phyloP scores from a whole-genome alignment of 2,888 invertebrate species.

The Proisotoma minuta region DNA sequence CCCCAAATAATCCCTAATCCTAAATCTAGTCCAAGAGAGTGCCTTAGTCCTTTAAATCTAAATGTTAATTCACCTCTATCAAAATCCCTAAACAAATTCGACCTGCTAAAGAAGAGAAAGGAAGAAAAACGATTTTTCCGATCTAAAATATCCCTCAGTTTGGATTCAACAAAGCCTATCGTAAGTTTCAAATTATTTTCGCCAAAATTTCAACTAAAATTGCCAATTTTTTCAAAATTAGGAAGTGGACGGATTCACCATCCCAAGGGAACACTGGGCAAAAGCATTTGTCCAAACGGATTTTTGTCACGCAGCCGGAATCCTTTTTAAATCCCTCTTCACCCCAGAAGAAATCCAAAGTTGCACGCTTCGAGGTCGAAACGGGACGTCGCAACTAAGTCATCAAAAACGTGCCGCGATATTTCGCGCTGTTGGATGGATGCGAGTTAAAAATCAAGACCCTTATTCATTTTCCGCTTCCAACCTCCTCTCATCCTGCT shows the following conservation, averaged over 20 bases:
- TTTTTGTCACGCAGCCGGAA: slow-evolving; percentile 32
- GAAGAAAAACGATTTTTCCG: background rate
- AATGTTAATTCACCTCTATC: too few relatives aligned
- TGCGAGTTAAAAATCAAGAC: slow-evolving; percentile 35
- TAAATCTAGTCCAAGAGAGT: background rate
- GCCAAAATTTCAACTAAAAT: background rate
- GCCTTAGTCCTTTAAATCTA: background rate
- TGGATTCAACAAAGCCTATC: background rate
- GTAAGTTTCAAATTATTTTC: slow-evolving; percentile 3
- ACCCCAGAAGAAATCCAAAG: slow-evolving; percentile 36
- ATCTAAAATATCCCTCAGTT: background rate
- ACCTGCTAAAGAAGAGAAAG: background rate
- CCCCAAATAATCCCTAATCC: background rate
- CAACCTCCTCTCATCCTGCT: slow-evolving; percentile 8
- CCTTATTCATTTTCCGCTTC: slow-evolving; percentile 32
- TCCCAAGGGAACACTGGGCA: slow-evolving; percentile 31
- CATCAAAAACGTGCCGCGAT: slow-evolving; percentile 34
- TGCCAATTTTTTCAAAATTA: background rate
- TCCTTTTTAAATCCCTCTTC: slow-evolving; percentile 32
- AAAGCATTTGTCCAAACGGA: slow-evolving; percentile 37
- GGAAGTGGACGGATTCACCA: slow-evolving; percentile 34
- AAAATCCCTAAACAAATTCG: too few relatives aligned
- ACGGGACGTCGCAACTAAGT: slow-evolving; percentile 29
- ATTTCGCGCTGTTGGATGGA: slow-evolving; percentile 36
- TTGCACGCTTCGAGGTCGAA: slow-evolving; percentile 32